These are phyloP conservation scores for Colletes collaris DNA, from an alignment of 2,888 invertebrate genomes.

Conservation along the genomic window DNA sequence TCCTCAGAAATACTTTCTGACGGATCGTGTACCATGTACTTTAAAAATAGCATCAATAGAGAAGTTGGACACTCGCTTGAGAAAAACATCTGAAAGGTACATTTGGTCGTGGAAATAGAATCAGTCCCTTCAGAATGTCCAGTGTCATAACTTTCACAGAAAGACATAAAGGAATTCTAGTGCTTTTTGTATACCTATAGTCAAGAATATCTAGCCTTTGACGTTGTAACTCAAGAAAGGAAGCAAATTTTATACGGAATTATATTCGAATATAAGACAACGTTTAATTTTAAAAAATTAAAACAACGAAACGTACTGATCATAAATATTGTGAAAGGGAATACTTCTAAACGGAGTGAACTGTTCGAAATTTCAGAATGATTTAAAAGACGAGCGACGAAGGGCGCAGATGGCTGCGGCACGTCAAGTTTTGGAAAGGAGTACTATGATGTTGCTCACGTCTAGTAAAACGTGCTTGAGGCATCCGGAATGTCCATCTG, in stretches of 20 bases:
- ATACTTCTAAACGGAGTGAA: conserved; percentile 3
- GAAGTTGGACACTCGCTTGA: not conserved
- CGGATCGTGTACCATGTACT: not conserved
- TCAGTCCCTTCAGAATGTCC: not conserved
- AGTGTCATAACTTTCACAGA: not conserved
- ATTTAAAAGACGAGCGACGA: conserved; percentile 95
- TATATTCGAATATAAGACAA: too few species aligned
- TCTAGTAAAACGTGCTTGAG: conserved; percentile 98
- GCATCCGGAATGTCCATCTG: conserved; percentile 96
- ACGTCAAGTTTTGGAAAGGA: conserved; percentile 96
- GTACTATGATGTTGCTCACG: conserved; percentile 98
- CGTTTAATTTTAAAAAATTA: too few species aligned
- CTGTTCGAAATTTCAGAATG: conserved; percentile 85
- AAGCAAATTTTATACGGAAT: too few species aligned
- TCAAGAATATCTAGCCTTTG: not conserved
- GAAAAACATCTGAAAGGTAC: not conserved
- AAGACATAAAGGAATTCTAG: not conserved
- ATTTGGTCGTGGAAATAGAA: not conserved
- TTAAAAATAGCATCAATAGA: too few species aligned
- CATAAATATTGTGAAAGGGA: not conserved
- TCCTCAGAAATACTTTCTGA: not conserved
- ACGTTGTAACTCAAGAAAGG: not conserved
- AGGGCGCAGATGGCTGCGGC: conserved; percentile 98
- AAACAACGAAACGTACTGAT: too few species aligned
- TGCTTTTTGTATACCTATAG: not conserved